Percentiles rank a stretch among this genome's conserved stretches.
Conservation (phyloP, 2,113 vertebrate genomes). For the Ginglymostoma cirratum region DNA sequence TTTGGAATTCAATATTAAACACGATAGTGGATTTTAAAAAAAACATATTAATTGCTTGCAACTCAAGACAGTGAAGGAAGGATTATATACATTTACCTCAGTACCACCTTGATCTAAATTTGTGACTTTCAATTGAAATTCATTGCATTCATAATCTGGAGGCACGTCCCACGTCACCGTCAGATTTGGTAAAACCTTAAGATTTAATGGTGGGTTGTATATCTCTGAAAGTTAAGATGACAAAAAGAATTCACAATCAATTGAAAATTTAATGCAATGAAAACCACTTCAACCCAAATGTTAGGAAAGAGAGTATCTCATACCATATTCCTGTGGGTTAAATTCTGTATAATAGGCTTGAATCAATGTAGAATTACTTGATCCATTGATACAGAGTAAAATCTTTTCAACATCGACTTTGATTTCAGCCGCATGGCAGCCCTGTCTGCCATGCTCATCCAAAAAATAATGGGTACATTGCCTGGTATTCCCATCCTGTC, state of each 20-base stretch:
- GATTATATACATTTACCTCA: not conserved
- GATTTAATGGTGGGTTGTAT: not conserved
- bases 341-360: not conserved
- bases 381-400: not conserved
- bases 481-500: not conserved
- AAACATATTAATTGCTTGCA: not conserved
- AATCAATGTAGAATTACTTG: not conserved
- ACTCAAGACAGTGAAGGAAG: not conserved
- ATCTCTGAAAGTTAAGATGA: not conserved
- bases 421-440: not conserved
- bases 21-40: not conserved
- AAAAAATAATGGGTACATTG: not conserved
- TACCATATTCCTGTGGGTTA: not conserved
- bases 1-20: not conserved
- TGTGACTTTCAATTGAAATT: not conserved
- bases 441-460: not conserved
- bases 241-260: not conserved
- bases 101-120: not conserved
- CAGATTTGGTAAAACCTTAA: not conserved
- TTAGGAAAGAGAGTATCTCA: not conserved
- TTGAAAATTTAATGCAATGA: not conserved
- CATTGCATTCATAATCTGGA: not conserved
- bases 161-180: not conserved
- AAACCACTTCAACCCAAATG: not conserved
- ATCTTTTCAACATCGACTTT: not conserved